Conservation (phyloP, 2,888 invertebrate species). For the Chydorus sphaericus region DNA sequence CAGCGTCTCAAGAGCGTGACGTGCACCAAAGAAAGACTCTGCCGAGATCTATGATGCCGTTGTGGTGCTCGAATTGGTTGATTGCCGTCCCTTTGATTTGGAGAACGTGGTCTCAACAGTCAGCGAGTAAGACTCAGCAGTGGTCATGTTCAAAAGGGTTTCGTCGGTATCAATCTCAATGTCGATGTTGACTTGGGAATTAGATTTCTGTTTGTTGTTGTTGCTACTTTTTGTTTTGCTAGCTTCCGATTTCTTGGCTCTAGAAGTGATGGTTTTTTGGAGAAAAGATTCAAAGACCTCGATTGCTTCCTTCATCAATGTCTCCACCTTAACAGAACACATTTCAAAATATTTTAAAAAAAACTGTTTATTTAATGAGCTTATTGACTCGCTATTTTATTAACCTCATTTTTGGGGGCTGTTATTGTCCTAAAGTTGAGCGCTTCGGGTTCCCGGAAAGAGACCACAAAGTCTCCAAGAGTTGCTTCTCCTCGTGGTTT, state of each 20-base stretch:
- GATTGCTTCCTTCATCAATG: slow-evolving; percentile 5
- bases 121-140: slow-evolving; percentile 51
- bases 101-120: background rate
- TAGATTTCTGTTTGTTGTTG: too few relatives aligned
- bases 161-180: background rate
- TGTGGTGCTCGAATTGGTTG: background rate
- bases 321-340: background rate
- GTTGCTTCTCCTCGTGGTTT: slow-evolving; percentile 35
- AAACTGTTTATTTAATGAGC: background rate
- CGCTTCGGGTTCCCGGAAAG: slow-evolving; percentile 14
- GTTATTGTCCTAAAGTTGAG: background rate
- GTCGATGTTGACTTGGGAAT: background rate
- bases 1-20: slow-evolving; percentile 15
- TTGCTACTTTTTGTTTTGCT: background rate
- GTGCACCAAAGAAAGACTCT: slow-evolving; percentile 12
- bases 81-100: too few relatives aligned
- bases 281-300: background rate
- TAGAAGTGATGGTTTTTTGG: background rate
- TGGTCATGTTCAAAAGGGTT: slow-evolving; percentile 24
- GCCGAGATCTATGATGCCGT: slow-evolving; percentile 5
- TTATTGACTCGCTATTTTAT: background rate
- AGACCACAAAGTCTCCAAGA: slow-evolving; percentile 10
- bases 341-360: background rate
- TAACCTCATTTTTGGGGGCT: slow-evolving; percentile 1
- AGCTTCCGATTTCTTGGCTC: background rate